phyloP scores from a whole-genome alignment of 2,888 invertebrate species.

The Phasia obesa region DNA sequence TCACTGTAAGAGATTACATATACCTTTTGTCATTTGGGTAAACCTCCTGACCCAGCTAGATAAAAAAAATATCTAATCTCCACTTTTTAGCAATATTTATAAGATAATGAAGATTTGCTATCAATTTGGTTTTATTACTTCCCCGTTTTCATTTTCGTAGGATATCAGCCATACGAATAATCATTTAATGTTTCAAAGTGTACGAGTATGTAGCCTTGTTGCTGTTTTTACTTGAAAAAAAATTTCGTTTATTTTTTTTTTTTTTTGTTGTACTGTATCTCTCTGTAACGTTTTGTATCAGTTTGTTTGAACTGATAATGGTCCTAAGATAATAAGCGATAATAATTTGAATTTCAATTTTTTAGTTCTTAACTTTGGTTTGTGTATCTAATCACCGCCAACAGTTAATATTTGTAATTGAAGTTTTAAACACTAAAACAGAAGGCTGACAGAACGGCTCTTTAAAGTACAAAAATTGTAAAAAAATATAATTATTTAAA shows the following conservation, averaged over 20 bases:
- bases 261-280: constrained; percentile 52
- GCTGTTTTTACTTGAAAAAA: constrained; percentile 18
- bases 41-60: constrained; percentile 79
- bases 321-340: constrained; percentile 81
- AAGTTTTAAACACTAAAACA: constrained; percentile 77
- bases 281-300: constrained; percentile 78
- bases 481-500: constrained; percentile 2
- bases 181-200: neutral
- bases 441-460: constrained; percentile 36
- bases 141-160: constrained; percentile 62
- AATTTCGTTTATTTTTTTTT: no score
- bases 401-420: constrained; percentile 81
- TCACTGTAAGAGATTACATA: constrained; percentile 12
- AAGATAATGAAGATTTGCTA: constrained; percentile 82
- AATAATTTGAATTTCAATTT: constrained; percentile 81
- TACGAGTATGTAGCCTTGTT: neutral
- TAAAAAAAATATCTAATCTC: constrained; percentile 82
- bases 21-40: neutral
- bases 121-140: constrained; percentile 75
- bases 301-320: constrained; percentile 82
- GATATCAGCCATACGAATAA: constrained; percentile 61
- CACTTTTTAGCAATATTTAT: constrained; percentile 78
- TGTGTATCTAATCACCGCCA: constrained; percentile 78
- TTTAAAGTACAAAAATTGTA: neutral
- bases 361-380: constrained; percentile 81